These are phyloP conservation scores for Volucella bombylans DNA, from an alignment of 2,888 invertebrate species.

Conservation along the genomic window DNA sequence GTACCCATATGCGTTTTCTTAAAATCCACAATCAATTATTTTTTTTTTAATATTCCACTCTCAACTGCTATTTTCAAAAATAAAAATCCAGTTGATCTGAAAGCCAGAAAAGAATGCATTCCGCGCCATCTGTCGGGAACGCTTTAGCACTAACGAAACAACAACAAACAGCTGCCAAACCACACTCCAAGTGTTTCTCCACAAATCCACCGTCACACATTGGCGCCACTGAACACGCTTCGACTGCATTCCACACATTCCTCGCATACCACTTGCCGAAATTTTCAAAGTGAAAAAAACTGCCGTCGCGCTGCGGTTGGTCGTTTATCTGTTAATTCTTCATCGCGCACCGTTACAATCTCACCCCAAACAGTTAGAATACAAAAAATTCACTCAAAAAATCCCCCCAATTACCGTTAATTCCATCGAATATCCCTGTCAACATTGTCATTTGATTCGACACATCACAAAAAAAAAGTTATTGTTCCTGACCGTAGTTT, in stretches of 20 bases:
- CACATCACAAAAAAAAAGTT: constrained; percentile 15
- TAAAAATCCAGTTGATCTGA: neutral
- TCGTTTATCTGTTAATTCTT: constrained; percentile 38
- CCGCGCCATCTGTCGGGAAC: constrained; percentile 44
- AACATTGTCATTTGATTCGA: constrained; percentile 7
- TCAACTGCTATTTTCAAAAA: constrained; percentile 2
- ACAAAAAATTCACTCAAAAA: neutral
- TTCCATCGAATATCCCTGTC: constrained; percentile 2
- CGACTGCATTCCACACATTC: constrained; percentile 74
- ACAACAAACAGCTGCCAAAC: constrained; percentile 57
- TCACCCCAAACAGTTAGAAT: neutral
- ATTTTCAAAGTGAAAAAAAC: constrained; percentile 73
- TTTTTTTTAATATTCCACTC: neutral
- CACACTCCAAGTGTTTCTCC: constrained; percentile 13
- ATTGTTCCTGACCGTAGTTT: constrained; percentile 23
- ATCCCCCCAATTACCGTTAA: neutral
- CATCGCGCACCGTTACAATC: neutral
- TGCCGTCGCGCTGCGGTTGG: constrained; percentile 69
- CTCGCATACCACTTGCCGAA: constrained; percentile 67
- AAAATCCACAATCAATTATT: neutral
- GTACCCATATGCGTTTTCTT: too few species aligned
- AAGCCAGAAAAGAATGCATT: neutral
- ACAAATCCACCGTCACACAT: constrained; percentile 31
- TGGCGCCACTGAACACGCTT: constrained; percentile 65
- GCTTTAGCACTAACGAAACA: neutral